Conservation (phyloP, 92 coral and sea anemone species). For the Palythoa heliodiscus region DNA sequence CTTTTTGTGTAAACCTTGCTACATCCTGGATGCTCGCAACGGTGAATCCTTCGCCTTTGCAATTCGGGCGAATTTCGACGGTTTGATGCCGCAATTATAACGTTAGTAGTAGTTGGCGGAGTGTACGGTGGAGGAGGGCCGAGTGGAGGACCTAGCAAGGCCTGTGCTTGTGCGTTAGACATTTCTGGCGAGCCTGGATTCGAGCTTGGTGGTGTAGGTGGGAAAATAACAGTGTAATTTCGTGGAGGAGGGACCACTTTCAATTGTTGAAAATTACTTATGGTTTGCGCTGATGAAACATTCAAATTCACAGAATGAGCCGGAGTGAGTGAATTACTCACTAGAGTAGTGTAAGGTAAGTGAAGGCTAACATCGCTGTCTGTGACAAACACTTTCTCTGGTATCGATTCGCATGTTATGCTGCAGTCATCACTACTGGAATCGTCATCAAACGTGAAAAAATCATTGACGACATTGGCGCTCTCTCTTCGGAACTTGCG, state of each 20-base stretch:
- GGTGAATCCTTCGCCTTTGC: conserved; percentile 91
- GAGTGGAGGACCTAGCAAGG: conserved; percentile 68
- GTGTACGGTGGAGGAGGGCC: conserved; percentile 94
- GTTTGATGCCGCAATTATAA: conserved; percentile 43
- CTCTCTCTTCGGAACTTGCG: conserved; percentile 98
- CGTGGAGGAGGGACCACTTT: conserved; percentile 90
- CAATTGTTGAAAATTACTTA: conserved; percentile 56
- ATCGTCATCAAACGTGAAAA: conserved; percentile 92
- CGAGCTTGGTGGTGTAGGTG: conserved; percentile 98
- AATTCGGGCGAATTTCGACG: conserved; percentile 88
- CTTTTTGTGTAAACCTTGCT: conserved; percentile 96
- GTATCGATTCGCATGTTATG: conserved; percentile 45
- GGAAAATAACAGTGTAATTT: conserved; percentile 87
- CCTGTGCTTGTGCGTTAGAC: conserved; percentile 73
- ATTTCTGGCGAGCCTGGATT: conserved; percentile 99
- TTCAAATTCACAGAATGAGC: conserved; percentile 43
- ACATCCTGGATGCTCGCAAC: conserved; percentile 99
- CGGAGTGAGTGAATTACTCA: conserved; percentile 49
- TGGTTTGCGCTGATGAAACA: conserved; percentile 35
- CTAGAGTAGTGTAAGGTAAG: conserved; percentile 53
- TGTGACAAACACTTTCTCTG: conserved; percentile 80
- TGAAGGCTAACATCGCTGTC: conserved; percentile 47
- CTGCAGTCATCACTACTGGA: conserved; percentile 71
- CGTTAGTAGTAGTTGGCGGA: conserved; percentile 58
- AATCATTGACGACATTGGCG: conserved; percentile 97